Evolutionary conservation across 2,888 invertebrate genomes (phyloP).

Genomic region (Amblyjoppa fuscipennis): DNA sequence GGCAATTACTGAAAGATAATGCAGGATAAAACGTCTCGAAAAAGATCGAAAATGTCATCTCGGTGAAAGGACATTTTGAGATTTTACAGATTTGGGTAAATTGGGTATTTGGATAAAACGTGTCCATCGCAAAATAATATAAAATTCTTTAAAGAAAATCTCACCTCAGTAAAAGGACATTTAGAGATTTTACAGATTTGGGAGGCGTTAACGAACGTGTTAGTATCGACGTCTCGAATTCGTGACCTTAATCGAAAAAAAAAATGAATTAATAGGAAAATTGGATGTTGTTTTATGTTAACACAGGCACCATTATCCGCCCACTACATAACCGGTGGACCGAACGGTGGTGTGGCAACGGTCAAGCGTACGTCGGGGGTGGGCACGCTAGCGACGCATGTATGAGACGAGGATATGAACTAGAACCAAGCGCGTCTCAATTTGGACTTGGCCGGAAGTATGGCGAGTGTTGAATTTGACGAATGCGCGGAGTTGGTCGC

Average conservation of each 20-base stretch:
- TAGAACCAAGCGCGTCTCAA: conserved; percentile 77
- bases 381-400: conserved; percentile 89
- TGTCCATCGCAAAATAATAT: not conserved
- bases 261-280: conserved; percentile 6
- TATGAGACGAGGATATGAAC: conserved; percentile 86
- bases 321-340: conserved; percentile 84
- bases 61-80: no score
- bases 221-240: not conserved
- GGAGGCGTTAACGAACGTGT: not conserved
- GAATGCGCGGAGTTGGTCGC: conserved; percentile 18
- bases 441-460: conserved; percentile 51
- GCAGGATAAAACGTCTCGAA: no score
- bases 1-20: no score
- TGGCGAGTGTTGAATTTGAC: conserved; percentile 40
- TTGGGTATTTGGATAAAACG: not conserved
- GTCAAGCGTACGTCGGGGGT: conserved; percentile 86
- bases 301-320: conserved; percentile 82
- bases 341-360: conserved; percentile 87
- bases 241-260: not conserved
- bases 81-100: no score
- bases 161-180: not conserved
- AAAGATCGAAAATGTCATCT: no score
- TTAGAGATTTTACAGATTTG: not conserved
- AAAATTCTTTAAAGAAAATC: not conserved
- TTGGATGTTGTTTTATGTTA: not conserved